A percentile compares a stretch with the other conserved stretches of the same genome.
Conservation (phyloP, 2,113 vertebrate species). For the Ellobius talpinus region DNA sequence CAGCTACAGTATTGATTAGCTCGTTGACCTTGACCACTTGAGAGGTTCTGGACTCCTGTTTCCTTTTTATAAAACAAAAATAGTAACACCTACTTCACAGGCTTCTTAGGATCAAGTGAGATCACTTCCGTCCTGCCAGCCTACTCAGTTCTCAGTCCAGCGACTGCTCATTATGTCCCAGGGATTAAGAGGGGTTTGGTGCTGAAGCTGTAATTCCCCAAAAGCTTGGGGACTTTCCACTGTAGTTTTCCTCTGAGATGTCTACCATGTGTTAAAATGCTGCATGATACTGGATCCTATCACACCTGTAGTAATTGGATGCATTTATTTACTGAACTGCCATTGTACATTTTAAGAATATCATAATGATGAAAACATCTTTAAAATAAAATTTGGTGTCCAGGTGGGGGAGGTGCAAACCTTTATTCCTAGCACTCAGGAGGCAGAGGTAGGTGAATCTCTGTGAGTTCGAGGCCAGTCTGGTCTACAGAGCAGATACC, state of each 20-base stretch:
- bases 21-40: not conserved
- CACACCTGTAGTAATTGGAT: no score
- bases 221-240: not conserved
- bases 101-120: not conserved
- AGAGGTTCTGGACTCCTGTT: conserved; percentile 2
- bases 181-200: no score
- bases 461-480: not conserved
- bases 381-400: not conserved
- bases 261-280: not conserved
- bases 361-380: not conserved
- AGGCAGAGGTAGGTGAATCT: not conserved
- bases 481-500: not conserved
- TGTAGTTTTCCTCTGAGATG: not conserved
- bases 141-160: not conserved
- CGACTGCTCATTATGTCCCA: not conserved
- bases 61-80: conserved; percentile 15
- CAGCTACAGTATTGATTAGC: not conserved
- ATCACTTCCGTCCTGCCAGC: not conserved
- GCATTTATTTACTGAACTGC: not conserved
- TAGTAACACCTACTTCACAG: not conserved
- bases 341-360: not conserved
- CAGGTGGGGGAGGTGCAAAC: not conserved
- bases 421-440: no score
- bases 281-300: not conserved
- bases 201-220: not conserved